A percentile compares a stretch with the other conserved stretches of the same genome.
These are phyloP conservation scores for Leptobrachium ailaonicum DNA, from an alignment of 2,113 vertebrate species.

Conservation along the genomic window DNA sequence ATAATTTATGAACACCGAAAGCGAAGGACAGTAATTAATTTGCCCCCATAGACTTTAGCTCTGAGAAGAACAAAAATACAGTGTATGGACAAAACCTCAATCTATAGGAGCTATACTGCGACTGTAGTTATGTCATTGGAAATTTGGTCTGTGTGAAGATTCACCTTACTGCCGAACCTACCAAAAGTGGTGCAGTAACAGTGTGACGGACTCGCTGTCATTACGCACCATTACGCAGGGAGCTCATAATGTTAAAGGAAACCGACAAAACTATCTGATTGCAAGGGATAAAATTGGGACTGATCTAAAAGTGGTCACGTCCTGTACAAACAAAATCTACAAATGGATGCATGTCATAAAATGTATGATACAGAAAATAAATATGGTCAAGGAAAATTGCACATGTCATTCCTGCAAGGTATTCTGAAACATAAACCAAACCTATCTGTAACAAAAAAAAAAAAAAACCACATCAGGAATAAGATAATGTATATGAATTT, in stretches of 20 bases:
- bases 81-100: neutral
- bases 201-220: neutral
- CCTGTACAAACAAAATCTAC: slow-evolving; percentile 65
- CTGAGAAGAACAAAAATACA: neutral
- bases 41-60: neutral
- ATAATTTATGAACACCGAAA: too few species aligned
- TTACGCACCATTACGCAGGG: neutral
- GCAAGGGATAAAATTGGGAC: slow-evolving; percentile 60
- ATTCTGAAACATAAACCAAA: slow-evolving; percentile 60
- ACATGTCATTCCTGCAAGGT: slow-evolving; percentile 55
- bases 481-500: slow-evolving; percentile 54
- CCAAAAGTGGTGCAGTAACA: neutral
- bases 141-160: neutral
- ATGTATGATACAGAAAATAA: slow-evolving; percentile 68
- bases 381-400: slow-evolving; percentile 71
- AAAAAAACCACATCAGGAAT: slow-evolving; percentile 73
- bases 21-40: too few species aligned
- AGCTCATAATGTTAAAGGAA: neutral
- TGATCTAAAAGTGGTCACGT: slow-evolving; percentile 71
- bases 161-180: neutral
- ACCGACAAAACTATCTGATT: neutral
- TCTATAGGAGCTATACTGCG: neutral
- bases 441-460: slow-evolving; percentile 74
- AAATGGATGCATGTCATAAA: slow-evolving; percentile 48
- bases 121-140: slow-evolving; percentile 9